Conservation (phyloP, 2,113 vertebrate genomes). For the Atractosteus spatula region DNA sequence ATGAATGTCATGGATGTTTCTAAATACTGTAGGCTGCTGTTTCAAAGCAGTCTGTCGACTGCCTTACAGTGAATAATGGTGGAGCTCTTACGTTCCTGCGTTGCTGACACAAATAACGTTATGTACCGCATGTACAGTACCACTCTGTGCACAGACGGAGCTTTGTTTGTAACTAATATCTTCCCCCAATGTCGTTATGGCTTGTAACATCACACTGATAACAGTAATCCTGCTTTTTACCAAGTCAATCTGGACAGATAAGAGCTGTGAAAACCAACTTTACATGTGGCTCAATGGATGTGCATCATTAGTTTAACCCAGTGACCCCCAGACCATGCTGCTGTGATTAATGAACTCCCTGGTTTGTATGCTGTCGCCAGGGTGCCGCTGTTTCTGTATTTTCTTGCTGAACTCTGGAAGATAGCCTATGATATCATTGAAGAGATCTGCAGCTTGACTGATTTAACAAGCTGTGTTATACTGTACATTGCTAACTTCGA, state of each 20-base stretch:
- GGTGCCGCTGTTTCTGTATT: neutral
- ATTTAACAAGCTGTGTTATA: neutral
- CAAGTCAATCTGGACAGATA: constrained; percentile 37
- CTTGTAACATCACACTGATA: constrained; percentile 39
- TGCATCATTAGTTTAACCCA: constrained; percentile 47
- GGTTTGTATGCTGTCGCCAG: constrained; percentile 20
- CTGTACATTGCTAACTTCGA: too few relatives aligned
- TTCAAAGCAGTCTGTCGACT: neutral
- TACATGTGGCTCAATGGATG: constrained; percentile 45
- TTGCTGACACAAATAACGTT: neutral
- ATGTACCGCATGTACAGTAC: neutral
- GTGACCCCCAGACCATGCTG: constrained; percentile 37
- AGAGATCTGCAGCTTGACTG: neutral
- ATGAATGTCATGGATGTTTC: neutral
- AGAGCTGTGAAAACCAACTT: constrained; percentile 34
- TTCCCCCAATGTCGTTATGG: constrained; percentile 27
- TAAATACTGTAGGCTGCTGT: neutral
- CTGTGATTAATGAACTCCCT: constrained; percentile 24
- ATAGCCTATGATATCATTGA: neutral
- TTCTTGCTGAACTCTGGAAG: neutral
- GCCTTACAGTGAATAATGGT: neutral
- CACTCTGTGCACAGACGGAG: neutral
- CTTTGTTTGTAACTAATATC: constrained; percentile 28
- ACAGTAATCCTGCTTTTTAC: constrained; percentile 47
- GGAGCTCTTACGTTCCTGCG: neutral